Evolutionary conservation across 2,113 vertebrate species (phyloP), one percentile per base, ranked within the genome.

Genomic region (Nerophis lumbriciformis): DNA sequence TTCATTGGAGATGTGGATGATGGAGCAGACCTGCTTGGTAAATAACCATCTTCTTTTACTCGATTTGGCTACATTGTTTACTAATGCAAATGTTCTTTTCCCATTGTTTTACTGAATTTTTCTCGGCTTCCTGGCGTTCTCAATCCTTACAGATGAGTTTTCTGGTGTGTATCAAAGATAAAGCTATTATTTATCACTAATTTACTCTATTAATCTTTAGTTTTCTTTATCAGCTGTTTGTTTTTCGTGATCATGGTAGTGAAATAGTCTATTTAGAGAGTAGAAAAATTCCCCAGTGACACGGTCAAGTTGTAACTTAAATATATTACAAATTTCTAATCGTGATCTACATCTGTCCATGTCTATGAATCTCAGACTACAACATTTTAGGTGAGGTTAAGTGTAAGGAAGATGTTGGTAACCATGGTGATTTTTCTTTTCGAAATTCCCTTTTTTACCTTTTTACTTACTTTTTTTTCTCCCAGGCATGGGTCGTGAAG

Each of bases 401-500:
- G 44, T 63, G 8, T 53, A 44, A 14, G 54, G 49, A 5, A 50
- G 42, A 8, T 44, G 37, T 8, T 11, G 44, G 6, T 16, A 50
- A 4, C 35, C 44, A 35, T n/a, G 8, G 16, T 13, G 44, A 52
- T 12, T 11, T 52, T 45, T 49, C 8, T 8, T 8, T 42, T 36
- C 2, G 19, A 8, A 8, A 47, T 35, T 16, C 13, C 28, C 36
- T 49, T n/a, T 8, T 1, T 48, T 1, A 61, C 13, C 12, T 10
- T 4, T 3, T 42, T 35, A 7, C 16, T 37, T 53, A 50, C 19
- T 1, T 50, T n/a, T 15, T 0, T 69, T 93, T 82, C 84, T 28
- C 28, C 28, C 2, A 98, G 97, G 97, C 84, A 98, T 99, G 96
- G 97, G 97, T 59, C 94, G 95, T 67, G 97, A 99, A 79, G 97